phyloP scores from a whole-genome alignment of 2,888 invertebrate species.

The Chymomyza procnemis region DNA sequence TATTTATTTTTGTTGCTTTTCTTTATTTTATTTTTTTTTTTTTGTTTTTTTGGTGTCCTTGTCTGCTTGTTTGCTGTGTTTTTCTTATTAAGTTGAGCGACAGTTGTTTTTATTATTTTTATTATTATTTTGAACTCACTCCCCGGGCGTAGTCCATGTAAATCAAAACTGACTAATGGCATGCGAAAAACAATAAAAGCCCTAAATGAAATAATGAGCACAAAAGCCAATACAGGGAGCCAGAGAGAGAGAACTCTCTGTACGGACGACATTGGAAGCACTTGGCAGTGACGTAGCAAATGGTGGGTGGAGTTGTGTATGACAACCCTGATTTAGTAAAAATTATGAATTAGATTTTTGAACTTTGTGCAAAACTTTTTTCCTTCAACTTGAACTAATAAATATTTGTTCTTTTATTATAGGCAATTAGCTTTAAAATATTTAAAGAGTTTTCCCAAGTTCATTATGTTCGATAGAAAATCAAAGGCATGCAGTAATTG shows the following conservation, averaged over 20 bases:
- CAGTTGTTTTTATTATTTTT: conserved; percentile 75
- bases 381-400: neutral
- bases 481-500: too few species aligned
- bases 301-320: neutral
- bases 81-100: conserved; percentile 73
- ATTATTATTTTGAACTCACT: conserved; percentile 54
- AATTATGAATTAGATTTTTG: neutral
- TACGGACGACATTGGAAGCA: too few species aligned
- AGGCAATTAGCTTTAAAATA: too few species aligned
- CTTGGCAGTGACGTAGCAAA: neutral
- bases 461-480: too few species aligned
- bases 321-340: neutral
- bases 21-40: conserved; percentile 13
- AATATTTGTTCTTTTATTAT: too few species aligned
- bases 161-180: conserved; percentile 75
- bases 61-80: conserved; percentile 13
- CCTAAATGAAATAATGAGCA: conserved; percentile 70
- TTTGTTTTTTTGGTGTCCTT: conserved; percentile 2
- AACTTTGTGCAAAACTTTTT: neutral
- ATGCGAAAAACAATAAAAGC: conserved; percentile 75
- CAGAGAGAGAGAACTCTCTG: too few species aligned
- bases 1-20: conserved; percentile 22
- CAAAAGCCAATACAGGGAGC: conserved; percentile 10
- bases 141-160: conserved; percentile 42
- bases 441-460: too few species aligned